phyloP scores from a whole-genome alignment of 2,113 vertebrate species.

The Alethe diademata region DNA sequence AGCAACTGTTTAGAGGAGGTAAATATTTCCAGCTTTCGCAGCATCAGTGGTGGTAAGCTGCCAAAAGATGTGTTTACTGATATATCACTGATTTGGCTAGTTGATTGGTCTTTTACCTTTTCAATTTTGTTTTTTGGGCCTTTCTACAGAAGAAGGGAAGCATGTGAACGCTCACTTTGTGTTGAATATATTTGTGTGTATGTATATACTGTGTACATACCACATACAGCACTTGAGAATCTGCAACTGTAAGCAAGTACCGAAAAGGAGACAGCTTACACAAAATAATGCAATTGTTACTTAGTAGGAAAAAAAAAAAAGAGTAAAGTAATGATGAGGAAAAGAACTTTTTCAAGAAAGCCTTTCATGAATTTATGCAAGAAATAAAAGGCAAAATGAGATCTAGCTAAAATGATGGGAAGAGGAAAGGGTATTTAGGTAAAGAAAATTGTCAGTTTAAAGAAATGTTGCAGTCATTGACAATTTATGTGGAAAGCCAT shows the following conservation, averaged over 20 bases:
- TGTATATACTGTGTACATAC: rapidly evolving
- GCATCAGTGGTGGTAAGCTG: not conserved
- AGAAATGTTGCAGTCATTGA: not conserved
- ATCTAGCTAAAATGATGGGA: not conserved
- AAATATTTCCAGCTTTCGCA: not conserved
- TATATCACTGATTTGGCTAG: not conserved
- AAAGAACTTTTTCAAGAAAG: not conserved
- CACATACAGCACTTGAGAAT: not conserved
- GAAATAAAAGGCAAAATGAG: not conserved
- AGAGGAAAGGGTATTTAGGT: too few species aligned
- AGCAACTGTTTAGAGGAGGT: not conserved
- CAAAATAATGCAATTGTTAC: not conserved
- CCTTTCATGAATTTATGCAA: rapidly evolving
- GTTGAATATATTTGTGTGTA: not conserved
- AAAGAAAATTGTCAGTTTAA: not conserved
- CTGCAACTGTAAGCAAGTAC: not conserved
- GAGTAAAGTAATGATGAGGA: not conserved
- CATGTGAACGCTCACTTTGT: not conserved
- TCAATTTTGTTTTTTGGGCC: not conserved
- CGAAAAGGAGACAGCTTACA: not conserved
- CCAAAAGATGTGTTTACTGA: not conserved
- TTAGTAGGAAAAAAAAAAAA: not conserved
- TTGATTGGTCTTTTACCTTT: not conserved
- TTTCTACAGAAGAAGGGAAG: not conserved
- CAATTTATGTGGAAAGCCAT: not conserved